Conservation (phyloP, 1,140 invertebrate genomes). For the Drosophila pseudoananassae region DNA sequence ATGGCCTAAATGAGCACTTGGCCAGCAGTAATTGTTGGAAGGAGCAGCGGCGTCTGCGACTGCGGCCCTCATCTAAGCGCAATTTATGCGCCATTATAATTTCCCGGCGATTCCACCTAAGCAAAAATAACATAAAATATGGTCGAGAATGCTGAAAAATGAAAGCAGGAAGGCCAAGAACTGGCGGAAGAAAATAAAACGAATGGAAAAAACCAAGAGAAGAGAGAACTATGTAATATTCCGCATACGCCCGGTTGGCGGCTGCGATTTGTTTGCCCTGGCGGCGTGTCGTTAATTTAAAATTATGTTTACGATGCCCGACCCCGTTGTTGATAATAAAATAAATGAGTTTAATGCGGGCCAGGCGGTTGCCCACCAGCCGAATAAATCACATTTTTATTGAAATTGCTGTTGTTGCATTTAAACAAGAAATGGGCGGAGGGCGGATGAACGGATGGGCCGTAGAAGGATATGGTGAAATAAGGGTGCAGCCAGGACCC, state of each 20-base stretch:
- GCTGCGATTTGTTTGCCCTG: slow-evolving; percentile 55
- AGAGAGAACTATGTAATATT: slow-evolving; percentile 49
- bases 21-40: slow-evolving; percentile 47
- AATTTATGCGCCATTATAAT: slow-evolving; percentile 64
- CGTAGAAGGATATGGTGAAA: not conserved
- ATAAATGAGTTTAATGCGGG: slow-evolving; percentile 60
- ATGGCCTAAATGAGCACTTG: slow-evolving; percentile 57
- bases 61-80: slow-evolving; percentile 41
- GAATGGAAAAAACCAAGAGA: slow-evolving; percentile 8
- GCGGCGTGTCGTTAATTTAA: slow-evolving; percentile 63
- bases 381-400: slow-evolving; percentile 61
- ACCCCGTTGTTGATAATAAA: slow-evolving; percentile 59
- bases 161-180: slow-evolving; percentile 12
- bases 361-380: slow-evolving; percentile 2
- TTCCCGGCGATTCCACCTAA: slow-evolving; percentile 46
- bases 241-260: slow-evolving; percentile 48
- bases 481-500: slow-evolving; percentile 15
- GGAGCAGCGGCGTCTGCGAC: slow-evolving; percentile 18
- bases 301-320: slow-evolving; percentile 61
- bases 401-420: slow-evolving; percentile 54
- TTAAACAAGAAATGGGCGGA: slow-evolving; percentile 16
- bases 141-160: slow-evolving; percentile 40
- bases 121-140: slow-evolving; percentile 60
- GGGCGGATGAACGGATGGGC: no score
- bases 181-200: slow-evolving; percentile 2